Base-by-base conservation (phyloP, 2,113 vertebrate species). In the Xiphophorus maculatus region DNA sequence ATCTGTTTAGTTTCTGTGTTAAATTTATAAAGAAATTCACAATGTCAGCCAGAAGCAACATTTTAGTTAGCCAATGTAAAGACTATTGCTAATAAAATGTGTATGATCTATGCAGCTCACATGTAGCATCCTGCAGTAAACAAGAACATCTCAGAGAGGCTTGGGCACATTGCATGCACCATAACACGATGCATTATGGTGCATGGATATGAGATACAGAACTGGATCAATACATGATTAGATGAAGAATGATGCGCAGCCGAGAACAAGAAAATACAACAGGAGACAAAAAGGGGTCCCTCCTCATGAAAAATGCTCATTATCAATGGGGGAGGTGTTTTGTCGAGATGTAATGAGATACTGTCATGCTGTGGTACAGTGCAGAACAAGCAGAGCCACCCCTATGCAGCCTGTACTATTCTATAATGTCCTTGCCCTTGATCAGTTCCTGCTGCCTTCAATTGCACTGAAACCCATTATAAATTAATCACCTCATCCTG, bases 271-370 rank as follows among this genome's bases (percentile, higher is more conserved):
- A 86, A 91, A 91, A 87, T 84, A 87, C 79, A 84, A 73, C 83
- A 72, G 80, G 74, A 77, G 69, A 84, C 65, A 33, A 89, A 91
- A 90, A 87, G 37, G n/a, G 69, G 83, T 80, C 81, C 69, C 76
- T 85, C 71, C 87, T 88, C 80, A 82, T 91, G 90, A 93, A 94
- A 94, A 93, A 91, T 90, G 86, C 89, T 92, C 91, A 93, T 94
- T 94, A 94, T 93, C 91, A 83, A 90, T 86, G 88, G 90, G 84
- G 88, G 89, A 93, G 90, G 91, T 92, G 91, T 93, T 89, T 91
- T 89, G 91, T 94, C 91, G 83, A 82, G 90, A 92, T 93, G 92
- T 91, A 92, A 90, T 92, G 90, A 93, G 93, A 93, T 94, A 90
- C 84, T 94, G 94, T 94, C 94, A 92, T 89, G 85, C 89, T 91